Evolutionary conservation across 23 tunicate genomes (phyloP), one percentile per base, ranked within the genome.

Genomic region (Trididemnum miniatum): DNA sequence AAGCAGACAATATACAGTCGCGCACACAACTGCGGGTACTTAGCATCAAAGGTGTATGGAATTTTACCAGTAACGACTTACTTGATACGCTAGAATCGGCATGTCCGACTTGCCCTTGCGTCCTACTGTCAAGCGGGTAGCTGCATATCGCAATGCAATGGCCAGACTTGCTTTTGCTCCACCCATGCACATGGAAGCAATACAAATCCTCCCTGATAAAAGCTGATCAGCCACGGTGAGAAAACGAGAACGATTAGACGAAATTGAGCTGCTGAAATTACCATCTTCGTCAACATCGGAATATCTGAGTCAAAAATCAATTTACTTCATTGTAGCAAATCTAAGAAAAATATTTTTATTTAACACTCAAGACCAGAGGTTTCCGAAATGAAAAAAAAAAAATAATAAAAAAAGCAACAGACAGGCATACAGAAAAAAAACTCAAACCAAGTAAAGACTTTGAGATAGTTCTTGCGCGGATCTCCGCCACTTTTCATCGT

Each of bases 171-270:
- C 99, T 71, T 95, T 95, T 15, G 99, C 35, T 31, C 83, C 89
- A 15, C 99, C 99, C 89, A 89, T 90, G 44, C 88, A 62, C 99
- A 95, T 95, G 1, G 99, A 89, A n/a, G 99, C 99, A 67, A 95
- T 95, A 87, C 99, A 95, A n/a, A 95, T 90, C 29, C 99, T 85
- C 23, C 99, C 99, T 23, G 99, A 90, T 33, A 95, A 65, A 2
- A 95, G 87, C 44, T 95, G 99, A 71, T 95, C 99, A 4, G 99
- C 99, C 23, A 95, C 99, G 0, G 99, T 89, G 5, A 95, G 80
- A 64, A 95, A 95, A 59, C 99, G 60, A 0, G 80, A 96, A n/a
- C 99, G 52, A n/a, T 57, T 65, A 0, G 99, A 95, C 39, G 83
- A 82, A 54, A 95, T 95, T 4, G 76, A 4, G 1, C 91, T 76